Conservation (phyloP, 2,797 vertebrate genomes). For the Sternarchorhynchus goeldii region DNA sequence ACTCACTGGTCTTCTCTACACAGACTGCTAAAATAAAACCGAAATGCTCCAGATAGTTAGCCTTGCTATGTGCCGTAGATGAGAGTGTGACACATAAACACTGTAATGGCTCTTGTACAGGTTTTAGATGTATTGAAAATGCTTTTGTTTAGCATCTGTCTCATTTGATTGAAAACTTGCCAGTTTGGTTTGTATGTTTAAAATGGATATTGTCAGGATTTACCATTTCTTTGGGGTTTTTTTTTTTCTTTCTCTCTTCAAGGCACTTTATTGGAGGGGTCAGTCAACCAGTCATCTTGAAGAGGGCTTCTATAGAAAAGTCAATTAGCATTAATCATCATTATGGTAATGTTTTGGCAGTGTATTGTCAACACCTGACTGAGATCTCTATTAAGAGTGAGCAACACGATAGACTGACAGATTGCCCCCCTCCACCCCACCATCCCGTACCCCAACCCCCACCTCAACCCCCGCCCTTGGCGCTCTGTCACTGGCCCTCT, state of each 20-base stretch:
- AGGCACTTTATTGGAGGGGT: conserved; percentile 34
- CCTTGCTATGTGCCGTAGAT: conserved; percentile 13
- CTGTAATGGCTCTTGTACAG: neutral
- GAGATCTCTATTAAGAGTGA: conserved; percentile 58
- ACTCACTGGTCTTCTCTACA: conserved; percentile 43
- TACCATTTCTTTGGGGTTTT: neutral
- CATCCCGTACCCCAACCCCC: too few relatives aligned
- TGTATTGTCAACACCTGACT: conserved; percentile 57
- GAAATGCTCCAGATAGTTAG: conserved; percentile 32
- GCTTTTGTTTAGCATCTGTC: neutral
- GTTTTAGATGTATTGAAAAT: neutral
- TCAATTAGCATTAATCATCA: conserved; percentile 64
- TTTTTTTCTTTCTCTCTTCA: conserved; percentile 18
- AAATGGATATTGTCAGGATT: neutral
- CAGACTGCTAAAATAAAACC: conserved; percentile 68
- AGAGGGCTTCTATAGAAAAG: conserved; percentile 53
- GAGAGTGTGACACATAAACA: neutral
- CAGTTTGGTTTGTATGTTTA: too few relatives aligned
- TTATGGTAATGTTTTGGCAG: conserved; percentile 60
- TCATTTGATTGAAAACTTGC: too few relatives aligned
- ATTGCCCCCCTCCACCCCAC: conserved; percentile 29
- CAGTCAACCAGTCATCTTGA: conserved; percentile 37
- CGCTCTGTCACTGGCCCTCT: conserved; percentile 32
- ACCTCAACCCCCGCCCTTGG: neutral
- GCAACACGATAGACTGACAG: conserved; percentile 57